Base-by-base conservation (phyloP, 2,797 vertebrate genomes). In the Myotis pilosus region DNA sequence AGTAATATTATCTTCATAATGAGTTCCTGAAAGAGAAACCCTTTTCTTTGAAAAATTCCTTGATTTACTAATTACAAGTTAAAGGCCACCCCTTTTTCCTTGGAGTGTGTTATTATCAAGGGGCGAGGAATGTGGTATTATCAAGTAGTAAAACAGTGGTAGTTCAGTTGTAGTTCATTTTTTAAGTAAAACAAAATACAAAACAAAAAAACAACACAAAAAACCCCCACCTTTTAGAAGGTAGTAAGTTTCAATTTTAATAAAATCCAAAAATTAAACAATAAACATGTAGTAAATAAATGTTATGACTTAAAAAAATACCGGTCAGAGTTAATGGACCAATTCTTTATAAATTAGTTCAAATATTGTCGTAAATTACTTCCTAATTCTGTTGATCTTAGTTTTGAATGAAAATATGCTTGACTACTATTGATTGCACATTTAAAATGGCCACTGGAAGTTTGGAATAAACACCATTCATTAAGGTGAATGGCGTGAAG, bases 401-500 rank as follows among this genome's bases (percentile, higher is more conserved):
- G 72, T 87, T 92, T 89, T 76, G 47, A 75, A 93, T 94, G 76
- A 89, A 91, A 93, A 17, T 30, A 57, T 13, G n/a, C 82, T 23
- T 33, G 49, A 72, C 51, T 64, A 72, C 47, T 69, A 88, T 0
- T 71, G 74, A 51, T 41, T 94, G 93, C 51, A 93, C 75, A 76
- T 69, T 66, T 80, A 86, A 86, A 89, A 94, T 68, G 88, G 87
- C 49, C 89, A 91, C 0, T 89, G 90, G 79, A 91, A 80, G 86
- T 94, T 3, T 69, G 55, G 86, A 94, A 94, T 44, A 53, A 74
- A 87, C 28, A 79, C 96, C 97, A 96, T 92, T 96, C 96, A 96
- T 95, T 15, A 30, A 22, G n/a, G 96, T 96, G 96, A 96, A 96
- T n/a, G 96, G 97, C 57, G 74, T 33, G 84, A 92, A 78, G 91